Evolutionary conservation across 2,113 vertebrate species (phyloP), one percentile per base, ranked within the genome.

Genomic region (Alexandromys fortis): DNA sequence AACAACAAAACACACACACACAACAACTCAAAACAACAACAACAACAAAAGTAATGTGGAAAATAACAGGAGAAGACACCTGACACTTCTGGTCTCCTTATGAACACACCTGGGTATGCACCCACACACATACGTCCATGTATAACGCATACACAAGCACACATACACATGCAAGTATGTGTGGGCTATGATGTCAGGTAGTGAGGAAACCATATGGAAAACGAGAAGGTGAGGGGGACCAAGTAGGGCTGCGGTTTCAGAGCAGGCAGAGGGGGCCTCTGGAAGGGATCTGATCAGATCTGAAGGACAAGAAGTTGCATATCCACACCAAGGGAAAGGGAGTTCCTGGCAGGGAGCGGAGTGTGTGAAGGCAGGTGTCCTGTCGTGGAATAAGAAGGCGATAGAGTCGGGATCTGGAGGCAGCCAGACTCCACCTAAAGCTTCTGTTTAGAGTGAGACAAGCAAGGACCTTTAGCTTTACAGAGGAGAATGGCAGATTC

Each of bases 401-500:
- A 55, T 5, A 4, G 73, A 58, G 67, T 6, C 0, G 12, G 35
- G 85, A 2, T 8, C 24, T 72, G 33, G 67, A 61, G 90, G 72
- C 11, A 12, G 19, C 30, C 52, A 49, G 38, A 35, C 47, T 33
- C 5, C 0, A 1, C 7, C n/a, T 28, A 5, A 49, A 49, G 49
- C 35, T 86, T 65, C 16, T 9, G 28, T n/a, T 55, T 19, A 7
- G 24, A 16, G 6, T 26, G 83, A 89, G 68, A 42, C 3, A 2
- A 0, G 0, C 7, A 65, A 21, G n/a, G 1, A 11, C 22, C 70
- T 87, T 2, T 30, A 3, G 3, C 67, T n/a, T 33, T 47, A 8
- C 28, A 16, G 65, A 49, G 38, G 55, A 77, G 65, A 5, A 21
- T 0, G 2, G 42, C 42, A 9, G 79, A 33, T 8, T 16, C 61